Evolutionary conservation across 2,888 invertebrate genomes (phyloP).

Genomic region (Synergus gifuensis): DNA sequence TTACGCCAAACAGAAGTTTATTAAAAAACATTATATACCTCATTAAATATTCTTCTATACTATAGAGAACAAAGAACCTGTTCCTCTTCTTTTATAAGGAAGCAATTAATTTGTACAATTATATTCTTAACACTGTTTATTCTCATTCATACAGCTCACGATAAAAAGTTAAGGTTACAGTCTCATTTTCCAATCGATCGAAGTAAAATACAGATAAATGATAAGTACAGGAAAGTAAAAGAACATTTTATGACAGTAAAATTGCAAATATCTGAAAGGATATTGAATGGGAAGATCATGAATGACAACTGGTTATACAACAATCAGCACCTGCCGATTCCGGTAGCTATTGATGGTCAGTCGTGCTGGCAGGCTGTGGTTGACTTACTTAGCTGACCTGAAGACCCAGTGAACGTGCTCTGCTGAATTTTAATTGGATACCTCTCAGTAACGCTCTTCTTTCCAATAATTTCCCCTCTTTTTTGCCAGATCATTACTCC

Average conservation of each 20-base stretch:
- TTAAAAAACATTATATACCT: too few relatives aligned
- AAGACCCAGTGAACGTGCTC: constrained; percentile 73
- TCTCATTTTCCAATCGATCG: too few relatives aligned
- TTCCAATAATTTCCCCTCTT: constrained; percentile 14
- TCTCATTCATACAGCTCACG: too few relatives aligned
- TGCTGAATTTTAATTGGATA: constrained; percentile 68
- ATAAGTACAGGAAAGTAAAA: neutral
- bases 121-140: too few relatives aligned
- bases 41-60: too few relatives aligned
- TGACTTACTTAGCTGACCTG: constrained; percentile 75
- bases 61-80: too few relatives aligned
- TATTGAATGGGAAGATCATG: neutral
- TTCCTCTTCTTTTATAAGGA: too few relatives aligned
- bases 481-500: constrained; percentile 31
- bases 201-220: too few relatives aligned
- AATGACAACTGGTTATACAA: constrained; percentile 38
- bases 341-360: constrained; percentile 44
- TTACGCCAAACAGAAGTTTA: neutral
- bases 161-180: too few relatives aligned
- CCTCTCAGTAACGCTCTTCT: constrained; percentile 30
- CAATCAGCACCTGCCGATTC: constrained; percentile 28
- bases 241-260: neutral
- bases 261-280: neutral
- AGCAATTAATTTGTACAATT: too few relatives aligned
- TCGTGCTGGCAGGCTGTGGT: constrained; percentile 55